Base-by-base conservation (phyloP, 2,888 invertebrate genomes). In the Dusona sp. region DNA sequence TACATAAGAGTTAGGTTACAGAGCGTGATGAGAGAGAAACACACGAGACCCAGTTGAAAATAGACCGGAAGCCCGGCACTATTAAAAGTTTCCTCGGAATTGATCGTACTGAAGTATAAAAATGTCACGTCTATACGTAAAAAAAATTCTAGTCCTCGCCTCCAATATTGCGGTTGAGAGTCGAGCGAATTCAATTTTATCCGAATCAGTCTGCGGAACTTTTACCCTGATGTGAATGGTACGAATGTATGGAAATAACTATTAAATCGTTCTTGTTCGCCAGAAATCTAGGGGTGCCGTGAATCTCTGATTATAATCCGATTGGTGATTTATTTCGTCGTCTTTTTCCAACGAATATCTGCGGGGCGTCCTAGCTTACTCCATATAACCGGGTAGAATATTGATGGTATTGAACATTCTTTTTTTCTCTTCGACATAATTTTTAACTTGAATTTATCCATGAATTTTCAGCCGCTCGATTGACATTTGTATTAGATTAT, bases 21-120 rank as follows among this genome's bases (percentile, higher is more conserved):
- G 29, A 51, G 33, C 42, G 25, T 29, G 70, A 70, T 29, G 19
- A 48, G 19, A 33, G 3, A 70, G 61, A 70, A 61, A 73, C 67
- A 79, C 38, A 67, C 29, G 51, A 67, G 29, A 19, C 19, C 42
- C 45, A 19, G 70, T 83, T 29, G 78, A 68, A 84, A 81, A 81
- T 86, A 86, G 83, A 84, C 73, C 77, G 86, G 68, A 83, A 86
- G 57, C 45, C 9, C 42, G 38, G 48, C 57, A 22, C 48, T 74
- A 22, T 45, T 68, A 45, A 78, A 73, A 68, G n/a, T 33, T 70
- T 65, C 1, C 25, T 33, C 25, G 29, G 38, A 22, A 45, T 64
- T 8, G 57, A 70, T 61, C 33, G 25, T 9, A 19, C 42, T 61
- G 54, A 42, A 11, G 36, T 57, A 70, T 38, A 16, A 61, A 38